Evolutionary conservation across 2,113 vertebrate species (phyloP).

Genomic region (Smithornis capensis): DNA sequence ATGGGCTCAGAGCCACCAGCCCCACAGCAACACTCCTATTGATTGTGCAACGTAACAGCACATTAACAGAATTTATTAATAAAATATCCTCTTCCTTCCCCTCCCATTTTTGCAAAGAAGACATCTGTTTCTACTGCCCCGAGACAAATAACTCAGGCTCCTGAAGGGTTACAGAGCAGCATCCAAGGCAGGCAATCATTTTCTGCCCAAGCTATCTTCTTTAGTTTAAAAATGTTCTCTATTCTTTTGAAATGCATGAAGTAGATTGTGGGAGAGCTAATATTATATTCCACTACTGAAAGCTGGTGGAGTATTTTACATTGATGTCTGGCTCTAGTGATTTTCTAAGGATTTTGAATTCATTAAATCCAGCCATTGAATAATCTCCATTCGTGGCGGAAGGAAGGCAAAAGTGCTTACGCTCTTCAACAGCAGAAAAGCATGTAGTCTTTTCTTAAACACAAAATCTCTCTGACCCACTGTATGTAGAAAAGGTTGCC

Average conservation of each 20-base stretch:
- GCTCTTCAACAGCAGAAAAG: not conserved
- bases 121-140: not conserved
- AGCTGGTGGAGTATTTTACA: constrained; percentile 69
- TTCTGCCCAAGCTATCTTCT: constrained; percentile 51
- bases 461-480: not conserved
- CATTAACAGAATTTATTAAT: not conserved
- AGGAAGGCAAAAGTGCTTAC: constrained; percentile 45
- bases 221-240: constrained; percentile 58
- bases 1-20: not conserved
- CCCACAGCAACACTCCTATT: not conserved
- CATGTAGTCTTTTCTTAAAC: constrained; percentile 4
- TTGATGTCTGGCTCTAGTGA: constrained; percentile 56
- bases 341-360: constrained; percentile 70
- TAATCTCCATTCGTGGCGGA: constrained; percentile 43
- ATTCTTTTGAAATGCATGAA: constrained; percentile 62
- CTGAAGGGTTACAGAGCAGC: constrained; percentile 47
- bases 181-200: constrained; percentile 42
- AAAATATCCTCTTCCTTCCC: not conserved
- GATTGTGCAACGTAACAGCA: not conserved
- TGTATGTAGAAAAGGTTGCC: not conserved
- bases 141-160: not conserved
- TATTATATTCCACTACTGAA: constrained; percentile 64
- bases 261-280: constrained; percentile 62
- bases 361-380: constrained; percentile 63
- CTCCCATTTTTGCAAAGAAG: not conserved